phyloP scores from a whole-genome alignment of 2,113 vertebrate genomes.

The Perccottus glenii region DNA sequence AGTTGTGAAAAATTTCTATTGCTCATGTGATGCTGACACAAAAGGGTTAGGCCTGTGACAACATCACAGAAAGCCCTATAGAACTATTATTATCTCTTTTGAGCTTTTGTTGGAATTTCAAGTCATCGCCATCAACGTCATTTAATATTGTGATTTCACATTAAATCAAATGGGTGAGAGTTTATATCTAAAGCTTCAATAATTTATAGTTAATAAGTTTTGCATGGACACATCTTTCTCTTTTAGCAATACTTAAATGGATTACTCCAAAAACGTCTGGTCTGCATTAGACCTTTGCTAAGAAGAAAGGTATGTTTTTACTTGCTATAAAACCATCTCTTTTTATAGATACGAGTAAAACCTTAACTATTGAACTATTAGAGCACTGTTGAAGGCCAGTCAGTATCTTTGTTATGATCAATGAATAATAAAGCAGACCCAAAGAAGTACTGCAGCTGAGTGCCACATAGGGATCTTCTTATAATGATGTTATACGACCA shows the following conservation, averaged over 20 bases:
- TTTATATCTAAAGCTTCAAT: not conserved
- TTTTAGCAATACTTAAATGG: not conserved
- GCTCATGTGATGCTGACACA: not conserved
- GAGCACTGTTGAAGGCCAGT: conserved; percentile 29
- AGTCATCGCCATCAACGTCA: not conserved
- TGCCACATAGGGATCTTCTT: conserved; percentile 25
- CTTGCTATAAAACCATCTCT: conserved; percentile 10
- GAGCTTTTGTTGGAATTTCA: not conserved
- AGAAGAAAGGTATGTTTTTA: conserved; percentile 5
- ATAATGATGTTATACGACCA: conserved; percentile 29
- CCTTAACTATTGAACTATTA: conserved; percentile 26
- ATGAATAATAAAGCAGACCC: conserved; percentile 65
- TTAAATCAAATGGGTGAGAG: too few species aligned
- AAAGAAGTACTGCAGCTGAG: conserved; percentile 16
- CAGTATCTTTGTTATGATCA: conserved; percentile 27
- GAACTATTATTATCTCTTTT: not conserved
- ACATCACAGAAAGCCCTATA: not conserved
- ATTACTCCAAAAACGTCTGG: not conserved
- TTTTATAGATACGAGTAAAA: conserved; percentile 16
- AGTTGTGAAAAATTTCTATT: conserved; percentile 2
- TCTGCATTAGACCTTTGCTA: not conserved
- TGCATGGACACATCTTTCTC: not conserved
- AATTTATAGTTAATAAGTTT: too few species aligned
- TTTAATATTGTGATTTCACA: not conserved
- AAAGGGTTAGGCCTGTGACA: not conserved